A percentile compares a stretch with the other conserved stretches of the same genome.
Conservation (phyloP, 2,888 invertebrate genomes). For the Scrobipalpa costella region DNA sequence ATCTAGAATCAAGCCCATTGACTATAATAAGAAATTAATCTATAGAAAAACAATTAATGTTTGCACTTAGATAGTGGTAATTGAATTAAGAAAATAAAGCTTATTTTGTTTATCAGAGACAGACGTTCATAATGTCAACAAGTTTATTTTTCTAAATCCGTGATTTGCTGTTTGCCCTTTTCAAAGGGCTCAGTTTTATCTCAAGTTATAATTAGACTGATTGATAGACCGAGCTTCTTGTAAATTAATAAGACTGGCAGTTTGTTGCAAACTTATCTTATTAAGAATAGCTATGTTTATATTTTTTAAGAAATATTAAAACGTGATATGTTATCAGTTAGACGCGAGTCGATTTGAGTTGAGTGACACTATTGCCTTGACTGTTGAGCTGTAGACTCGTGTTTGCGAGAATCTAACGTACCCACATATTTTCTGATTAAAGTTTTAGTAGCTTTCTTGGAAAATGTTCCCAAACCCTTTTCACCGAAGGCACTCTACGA, state of each 20-base stretch:
- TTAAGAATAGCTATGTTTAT: not conserved
- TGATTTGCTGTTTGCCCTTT: not conserved
- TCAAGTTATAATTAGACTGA: not conserved
- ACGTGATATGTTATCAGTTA: constrained; percentile 11
- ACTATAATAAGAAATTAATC: too few species aligned
- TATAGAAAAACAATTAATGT: not conserved
- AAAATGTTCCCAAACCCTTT: constrained; percentile 82
- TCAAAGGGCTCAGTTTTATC: not conserved
- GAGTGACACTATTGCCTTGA: constrained; percentile 19
- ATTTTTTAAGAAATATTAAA: constrained; percentile 4
- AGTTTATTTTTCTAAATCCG: constrained; percentile 2
- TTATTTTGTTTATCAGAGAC: not conserved
- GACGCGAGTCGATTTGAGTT: constrained; percentile 3
- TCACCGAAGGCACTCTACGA: constrained; percentile 80
- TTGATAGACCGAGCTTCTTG: not conserved
- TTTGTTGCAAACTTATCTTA: not conserved
- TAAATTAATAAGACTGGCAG: not conserved
- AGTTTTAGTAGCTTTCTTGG: not conserved
- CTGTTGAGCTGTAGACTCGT: constrained; percentile 11
- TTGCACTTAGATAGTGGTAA: not conserved
- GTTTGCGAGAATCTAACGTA: not conserved
- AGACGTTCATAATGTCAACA: not conserved
- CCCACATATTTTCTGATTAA: not conserved
- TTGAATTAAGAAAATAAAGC: not conserved
- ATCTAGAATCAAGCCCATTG: too few species aligned